Base-by-base conservation (phyloP, 2,888 invertebrate genomes). In the Agriopis leucophaearia region DNA sequence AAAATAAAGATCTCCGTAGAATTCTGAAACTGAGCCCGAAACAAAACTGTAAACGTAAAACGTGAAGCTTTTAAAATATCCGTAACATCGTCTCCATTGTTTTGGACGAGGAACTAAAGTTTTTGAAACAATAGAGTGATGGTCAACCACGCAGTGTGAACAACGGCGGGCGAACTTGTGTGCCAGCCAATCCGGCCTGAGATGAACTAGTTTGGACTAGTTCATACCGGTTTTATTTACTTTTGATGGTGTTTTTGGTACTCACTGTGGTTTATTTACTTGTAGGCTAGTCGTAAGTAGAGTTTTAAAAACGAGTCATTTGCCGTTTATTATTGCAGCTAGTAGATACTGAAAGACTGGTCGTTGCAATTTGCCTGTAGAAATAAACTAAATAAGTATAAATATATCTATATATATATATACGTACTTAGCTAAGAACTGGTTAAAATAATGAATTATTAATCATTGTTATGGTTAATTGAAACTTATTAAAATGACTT, bases 101-200 rank as follows among this genome's bases (percentile, higher is more conserved):
- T 77, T 76, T 55, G 68, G 63, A 52, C 62, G 72, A 68, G 71
- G 27, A 79, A 76, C 74, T 74, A 75, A 80, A 82, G 78, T 82
- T 80, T 75, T 68, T 74, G 70, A 74, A 82, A 83, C 79, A 78
- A 80, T 81, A 71, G 75, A 78, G 82, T 77, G 73, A 78, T 81
- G 80, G 80, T 77, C 78, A 76, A 67, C 73, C 74, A 56, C 72
- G 70, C 66, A 59, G 71, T 73, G 75, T 72, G 65, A 72, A 74
- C 72, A 64, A 72, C 67, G 64, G 70, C 60, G 66, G 71, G 64
- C 66, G 55, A 67, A 73, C 70, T 66, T 69, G 73, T 69, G 60
- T 56, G 64, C 60, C 52, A 64, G 64, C 60, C 52, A 64, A 70
- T 55, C 68, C 60, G 57, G 38, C 52, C 57, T 45, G n/a, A 57